Conservation (phyloP, 2,113 vertebrate genomes). For the Podarcis raffonei region DNA sequence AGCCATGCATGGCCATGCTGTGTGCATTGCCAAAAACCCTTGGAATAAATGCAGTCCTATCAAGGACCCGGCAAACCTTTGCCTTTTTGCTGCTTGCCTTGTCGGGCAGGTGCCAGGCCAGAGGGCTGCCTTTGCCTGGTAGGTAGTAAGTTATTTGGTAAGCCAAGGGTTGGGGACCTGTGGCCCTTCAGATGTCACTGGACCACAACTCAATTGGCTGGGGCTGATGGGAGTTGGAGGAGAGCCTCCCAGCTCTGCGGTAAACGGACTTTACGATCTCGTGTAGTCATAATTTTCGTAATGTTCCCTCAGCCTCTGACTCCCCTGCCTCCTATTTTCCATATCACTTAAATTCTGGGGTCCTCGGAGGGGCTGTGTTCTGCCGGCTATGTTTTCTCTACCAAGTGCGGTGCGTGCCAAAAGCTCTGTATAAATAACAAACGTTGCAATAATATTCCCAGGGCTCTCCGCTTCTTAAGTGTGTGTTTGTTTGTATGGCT, state of each 20-base stretch:
- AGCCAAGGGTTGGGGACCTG: no score
- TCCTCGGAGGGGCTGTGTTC: conserved; percentile 52
- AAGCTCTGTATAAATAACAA: conserved; percentile 46
- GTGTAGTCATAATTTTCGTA: conserved; percentile 46
- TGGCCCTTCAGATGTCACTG: no score
- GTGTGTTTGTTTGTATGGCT: conserved; percentile 23
- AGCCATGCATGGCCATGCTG: not conserved
- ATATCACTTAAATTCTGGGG: conserved; percentile 60
- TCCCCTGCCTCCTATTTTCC: conserved; percentile 26
- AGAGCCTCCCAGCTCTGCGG: not conserved
- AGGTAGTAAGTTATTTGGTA: not conserved
- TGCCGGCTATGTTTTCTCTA: conserved; percentile 52
- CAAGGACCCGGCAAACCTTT: not conserved
- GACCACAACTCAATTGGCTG: no score
- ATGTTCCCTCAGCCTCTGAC: conserved; percentile 26
- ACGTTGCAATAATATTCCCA: conserved; percentile 17
- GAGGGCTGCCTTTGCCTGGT: not conserved
- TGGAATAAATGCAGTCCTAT: not conserved
- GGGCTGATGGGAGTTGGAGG: not conserved
- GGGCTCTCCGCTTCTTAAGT: conserved; percentile 27
- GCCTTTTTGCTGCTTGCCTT: not conserved
- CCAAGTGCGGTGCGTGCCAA: conserved; percentile 44
- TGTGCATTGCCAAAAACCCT: not conserved
- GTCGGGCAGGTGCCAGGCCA: not conserved
- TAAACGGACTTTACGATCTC: not conserved